These are phyloP conservation scores for Paracyclopina nana DNA, from an alignment of 1,140 invertebrate species.

Conservation along the genomic window DNA sequence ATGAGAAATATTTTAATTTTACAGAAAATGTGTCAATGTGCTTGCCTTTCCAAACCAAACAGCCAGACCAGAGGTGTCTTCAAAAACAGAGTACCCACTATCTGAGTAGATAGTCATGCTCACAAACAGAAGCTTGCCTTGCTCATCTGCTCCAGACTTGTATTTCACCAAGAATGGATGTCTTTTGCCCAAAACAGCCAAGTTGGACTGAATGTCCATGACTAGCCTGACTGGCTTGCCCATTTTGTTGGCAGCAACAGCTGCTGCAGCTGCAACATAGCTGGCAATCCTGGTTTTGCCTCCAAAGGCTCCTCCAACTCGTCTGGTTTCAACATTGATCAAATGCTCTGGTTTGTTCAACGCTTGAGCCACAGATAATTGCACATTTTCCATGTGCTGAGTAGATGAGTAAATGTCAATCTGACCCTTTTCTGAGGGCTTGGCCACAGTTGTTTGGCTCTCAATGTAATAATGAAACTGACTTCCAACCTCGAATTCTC, in stretches of 20 bases:
- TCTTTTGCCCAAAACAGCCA: slow-evolving; percentile 42
- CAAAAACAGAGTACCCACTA: neutral
- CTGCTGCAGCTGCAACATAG: slow-evolving; percentile 22
- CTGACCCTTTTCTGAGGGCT: slow-evolving; percentile 26
- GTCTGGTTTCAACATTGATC: slow-evolving; percentile 14
- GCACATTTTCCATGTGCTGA: slow-evolving; percentile 43
- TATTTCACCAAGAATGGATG: slow-evolving; percentile 36
- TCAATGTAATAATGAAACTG: slow-evolving; percentile 32
- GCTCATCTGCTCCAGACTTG: slow-evolving; percentile 30
- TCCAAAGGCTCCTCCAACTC: slow-evolving; percentile 28
- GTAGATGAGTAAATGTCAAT: slow-evolving; percentile 26
- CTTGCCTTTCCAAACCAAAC: too few relatives aligned
- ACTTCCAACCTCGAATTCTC: slow-evolving; percentile 25
- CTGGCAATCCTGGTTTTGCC: slow-evolving; percentile 22
- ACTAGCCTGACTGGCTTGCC: slow-evolving; percentile 22
- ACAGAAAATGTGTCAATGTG: too few relatives aligned
- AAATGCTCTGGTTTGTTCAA: neutral
- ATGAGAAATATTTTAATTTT: too few relatives aligned
- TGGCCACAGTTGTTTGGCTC: slow-evolving; percentile 24
- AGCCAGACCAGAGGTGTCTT: too few relatives aligned
- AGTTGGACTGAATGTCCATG: slow-evolving; percentile 34
- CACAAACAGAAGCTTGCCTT: neutral
- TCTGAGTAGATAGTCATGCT: neutral
- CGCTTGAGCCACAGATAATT: slow-evolving; percentile 22
- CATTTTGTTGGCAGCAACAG: slow-evolving; percentile 24